phyloP scores from a whole-genome alignment of 2,888 invertebrate genomes.

The Dilophus febrilis region DNA sequence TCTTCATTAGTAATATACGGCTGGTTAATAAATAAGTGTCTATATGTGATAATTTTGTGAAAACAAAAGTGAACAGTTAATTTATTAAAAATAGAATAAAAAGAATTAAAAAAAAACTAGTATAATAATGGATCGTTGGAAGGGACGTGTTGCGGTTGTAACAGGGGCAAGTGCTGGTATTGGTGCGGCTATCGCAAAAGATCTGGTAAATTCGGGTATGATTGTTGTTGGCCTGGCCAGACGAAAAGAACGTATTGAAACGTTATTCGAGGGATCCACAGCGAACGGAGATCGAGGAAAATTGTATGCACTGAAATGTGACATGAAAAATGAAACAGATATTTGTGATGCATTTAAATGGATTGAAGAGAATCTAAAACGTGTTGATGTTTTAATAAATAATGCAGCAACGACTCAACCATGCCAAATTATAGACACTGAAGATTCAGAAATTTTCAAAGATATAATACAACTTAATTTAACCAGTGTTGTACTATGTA shows the following conservation, averaged over 20 bases:
- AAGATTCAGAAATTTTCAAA: constrained; percentile 16
- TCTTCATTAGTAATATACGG: too few species aligned
- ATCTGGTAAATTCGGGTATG: constrained; percentile 33
- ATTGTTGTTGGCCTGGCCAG: constrained; percentile 38
- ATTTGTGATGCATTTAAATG: constrained; percentile 35
- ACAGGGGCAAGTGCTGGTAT: constrained; percentile 28
- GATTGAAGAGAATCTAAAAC: constrained; percentile 32
- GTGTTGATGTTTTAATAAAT: constrained; percentile 38
- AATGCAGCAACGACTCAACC: constrained; percentile 32
- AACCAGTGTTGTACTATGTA: constrained; percentile 27
- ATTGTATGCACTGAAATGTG: constrained; percentile 28
- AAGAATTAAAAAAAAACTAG: too few species aligned
- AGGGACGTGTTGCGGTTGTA: too few species aligned
- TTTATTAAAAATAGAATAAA: too few species aligned
- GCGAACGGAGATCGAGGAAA: constrained; percentile 13
- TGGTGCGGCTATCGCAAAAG: constrained; percentile 33
- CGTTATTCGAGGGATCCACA: constrained; percentile 16
- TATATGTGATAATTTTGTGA: too few species aligned
- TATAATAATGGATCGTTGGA: too few species aligned
- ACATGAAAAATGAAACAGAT: constrained; percentile 35
- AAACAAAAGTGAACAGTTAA: too few species aligned
- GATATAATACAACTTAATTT: constrained; percentile 30
- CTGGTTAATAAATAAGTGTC: too few species aligned
- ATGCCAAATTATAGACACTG: constrained; percentile 12
- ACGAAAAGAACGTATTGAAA: constrained; percentile 26